Evolutionary conservation across 2,113 vertebrate species (phyloP).

Genomic region (Mastomys natalensis): DNA sequence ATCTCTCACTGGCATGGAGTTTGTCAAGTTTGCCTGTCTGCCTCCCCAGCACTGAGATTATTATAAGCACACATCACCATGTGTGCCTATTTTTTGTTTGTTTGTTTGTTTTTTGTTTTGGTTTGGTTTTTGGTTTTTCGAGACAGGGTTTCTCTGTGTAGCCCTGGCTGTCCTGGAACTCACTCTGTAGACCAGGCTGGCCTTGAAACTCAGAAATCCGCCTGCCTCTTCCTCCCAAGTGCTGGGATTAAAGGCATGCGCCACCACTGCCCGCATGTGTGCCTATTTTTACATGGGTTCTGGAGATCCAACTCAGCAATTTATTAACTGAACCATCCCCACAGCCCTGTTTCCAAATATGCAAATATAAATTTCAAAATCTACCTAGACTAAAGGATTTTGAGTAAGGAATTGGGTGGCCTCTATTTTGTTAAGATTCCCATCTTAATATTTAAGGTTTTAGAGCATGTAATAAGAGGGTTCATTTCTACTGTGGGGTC

Average conservation of each 20-base stretch:
- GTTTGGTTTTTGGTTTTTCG: too few relatives aligned
- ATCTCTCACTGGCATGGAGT: background rate
- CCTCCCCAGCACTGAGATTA: background rate
- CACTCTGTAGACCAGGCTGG: too few relatives aligned
- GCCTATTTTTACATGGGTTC: background rate
- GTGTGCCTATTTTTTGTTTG: background rate
- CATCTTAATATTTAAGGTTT: background rate
- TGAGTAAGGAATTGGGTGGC: background rate
- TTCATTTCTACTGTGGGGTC: constrained; percentile 21
- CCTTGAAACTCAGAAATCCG: too few relatives aligned
- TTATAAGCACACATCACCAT: too few relatives aligned
- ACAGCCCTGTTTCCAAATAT: background rate
- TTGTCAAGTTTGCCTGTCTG: background rate
- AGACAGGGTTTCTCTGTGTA: too few relatives aligned
- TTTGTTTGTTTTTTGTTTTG: too few relatives aligned
- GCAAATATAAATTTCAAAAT: constrained; percentile 51
- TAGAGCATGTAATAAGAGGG: background rate
- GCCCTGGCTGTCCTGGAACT: too few relatives aligned
- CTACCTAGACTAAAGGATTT: background rate
- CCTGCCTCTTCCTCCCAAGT: too few relatives aligned
- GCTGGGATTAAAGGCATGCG: too few relatives aligned
- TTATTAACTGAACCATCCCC: background rate
- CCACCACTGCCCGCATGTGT: too few relatives aligned
- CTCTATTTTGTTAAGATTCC: constrained; percentile 36
- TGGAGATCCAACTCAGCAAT: background rate